Evolutionary conservation across 2,113 vertebrate genomes (phyloP).

Genomic region (Ammospiza nelsoni): DNA sequence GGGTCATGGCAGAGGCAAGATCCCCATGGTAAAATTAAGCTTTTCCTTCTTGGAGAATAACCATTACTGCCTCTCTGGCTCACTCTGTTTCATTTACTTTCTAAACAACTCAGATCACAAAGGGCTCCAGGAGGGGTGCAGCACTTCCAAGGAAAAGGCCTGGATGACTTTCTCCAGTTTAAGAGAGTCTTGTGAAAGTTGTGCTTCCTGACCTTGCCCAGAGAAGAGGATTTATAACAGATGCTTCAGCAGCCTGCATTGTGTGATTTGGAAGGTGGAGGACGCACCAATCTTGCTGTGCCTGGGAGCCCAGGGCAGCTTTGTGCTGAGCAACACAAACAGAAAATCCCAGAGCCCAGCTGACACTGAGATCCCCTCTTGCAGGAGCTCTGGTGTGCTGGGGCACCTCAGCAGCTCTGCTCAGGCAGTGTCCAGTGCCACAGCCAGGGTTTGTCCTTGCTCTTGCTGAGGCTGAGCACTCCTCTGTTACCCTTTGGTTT

Average conservation of each 20-base stretch:
- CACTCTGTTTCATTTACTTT: background rate
- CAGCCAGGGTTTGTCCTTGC: rapidly evolving
- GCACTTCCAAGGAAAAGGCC: background rate
- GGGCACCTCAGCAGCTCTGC: background rate
- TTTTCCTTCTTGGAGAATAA: background rate
- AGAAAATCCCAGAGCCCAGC: background rate
- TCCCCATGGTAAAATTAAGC: constrained; percentile 17
- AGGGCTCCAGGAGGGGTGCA: background rate
- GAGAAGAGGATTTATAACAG: background rate
- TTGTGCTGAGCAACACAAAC: background rate
- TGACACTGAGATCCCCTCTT: background rate
- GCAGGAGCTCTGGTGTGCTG: rapidly evolving
- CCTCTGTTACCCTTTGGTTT: background rate
- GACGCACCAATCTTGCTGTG: background rate
- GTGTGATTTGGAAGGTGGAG: background rate
- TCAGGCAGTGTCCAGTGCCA: background rate
- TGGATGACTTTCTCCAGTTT: background rate
- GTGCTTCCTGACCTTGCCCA: background rate
- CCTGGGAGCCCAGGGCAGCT: background rate
- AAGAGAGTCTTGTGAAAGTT: background rate
- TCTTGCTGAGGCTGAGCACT: background rate
- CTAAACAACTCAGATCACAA: background rate
- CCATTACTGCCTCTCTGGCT: background rate
- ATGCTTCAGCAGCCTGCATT: background rate
- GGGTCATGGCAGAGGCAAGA: background rate